Conservation (phyloP, 2,113 vertebrate genomes). For the Colistium nudipinnis region DNA sequence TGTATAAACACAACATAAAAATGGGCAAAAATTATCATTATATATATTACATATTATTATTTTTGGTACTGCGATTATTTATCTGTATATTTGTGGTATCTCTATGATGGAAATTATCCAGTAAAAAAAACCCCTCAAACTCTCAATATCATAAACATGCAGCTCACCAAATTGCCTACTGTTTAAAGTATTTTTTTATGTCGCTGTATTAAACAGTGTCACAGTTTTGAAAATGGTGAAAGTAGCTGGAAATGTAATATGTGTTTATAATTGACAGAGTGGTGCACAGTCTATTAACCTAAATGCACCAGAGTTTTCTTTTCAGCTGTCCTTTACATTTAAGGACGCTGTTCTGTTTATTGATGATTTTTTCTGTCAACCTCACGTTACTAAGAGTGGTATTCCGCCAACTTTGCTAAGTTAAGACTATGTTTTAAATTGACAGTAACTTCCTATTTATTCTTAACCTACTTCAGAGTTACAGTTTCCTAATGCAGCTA, state of each 20-base stretch:
- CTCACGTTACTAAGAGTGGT: conserved; percentile 21
- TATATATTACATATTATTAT: background rate
- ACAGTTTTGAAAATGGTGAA: conserved; percentile 32
- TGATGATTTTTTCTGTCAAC: conserved; percentile 9
- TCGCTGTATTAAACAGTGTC: conserved; percentile 30
- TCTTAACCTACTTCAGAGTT: conserved; percentile 23
- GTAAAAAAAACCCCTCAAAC: conserved; percentile 7
- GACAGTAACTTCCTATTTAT: conserved; percentile 36
- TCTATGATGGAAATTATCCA: conserved; percentile 30
- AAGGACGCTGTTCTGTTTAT: conserved; percentile 26
- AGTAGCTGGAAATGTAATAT: conserved; percentile 35
- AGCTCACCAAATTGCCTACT: conserved; percentile 30
- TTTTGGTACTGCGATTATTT: conserved; percentile 17
- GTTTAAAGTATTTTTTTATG: conserved; percentile 31
- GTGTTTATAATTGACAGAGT: conserved; percentile 38
- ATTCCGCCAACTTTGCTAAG: conserved; percentile 35
- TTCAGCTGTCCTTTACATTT: conserved; percentile 49
- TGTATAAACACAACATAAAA: background rate
- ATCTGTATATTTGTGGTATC: background rate
- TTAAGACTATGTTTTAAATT: conserved; percentile 49
- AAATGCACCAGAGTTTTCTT: conserved; percentile 39
- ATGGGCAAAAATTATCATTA: conserved; percentile 3
- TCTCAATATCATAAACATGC: conserved; percentile 37
- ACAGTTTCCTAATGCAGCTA: conserved; percentile 12
- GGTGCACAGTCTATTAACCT: conserved; percentile 27